phyloP scores from a whole-genome alignment of 2,113 vertebrate genomes.

The Lontra canadensis region DNA sequence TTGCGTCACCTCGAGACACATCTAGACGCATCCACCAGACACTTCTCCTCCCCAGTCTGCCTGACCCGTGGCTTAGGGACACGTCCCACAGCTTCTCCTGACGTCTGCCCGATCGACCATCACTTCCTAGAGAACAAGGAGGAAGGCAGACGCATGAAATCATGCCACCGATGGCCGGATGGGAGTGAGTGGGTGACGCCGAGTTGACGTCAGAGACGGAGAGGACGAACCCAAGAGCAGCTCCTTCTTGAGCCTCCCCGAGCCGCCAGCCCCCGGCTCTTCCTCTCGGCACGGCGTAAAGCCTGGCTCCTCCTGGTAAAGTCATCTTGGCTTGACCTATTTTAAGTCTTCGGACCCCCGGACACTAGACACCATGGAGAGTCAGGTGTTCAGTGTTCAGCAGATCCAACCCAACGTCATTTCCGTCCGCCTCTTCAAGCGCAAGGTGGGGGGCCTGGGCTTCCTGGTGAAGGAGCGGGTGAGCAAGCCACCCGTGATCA shows the following conservation, averaged over 20 bases:
- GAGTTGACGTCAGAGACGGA: conserved; percentile 60
- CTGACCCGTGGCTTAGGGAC: conserved; percentile 47
- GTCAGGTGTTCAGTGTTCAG: conserved; percentile 92
- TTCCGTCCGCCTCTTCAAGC: conserved; percentile 96
- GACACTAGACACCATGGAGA: conserved; percentile 89
- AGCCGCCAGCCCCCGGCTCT: background rate
- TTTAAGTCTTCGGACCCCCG: conserved; percentile 28
- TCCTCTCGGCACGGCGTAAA: fast-evolving
- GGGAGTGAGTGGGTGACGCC: conserved; percentile 35
- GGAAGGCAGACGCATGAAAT: background rate
- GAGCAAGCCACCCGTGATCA: conserved; percentile 94
- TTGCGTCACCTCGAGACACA: conserved; percentile 18
- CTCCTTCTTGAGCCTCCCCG: background rate
- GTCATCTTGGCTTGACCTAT: fast-evolving
- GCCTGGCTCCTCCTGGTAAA: background rate
- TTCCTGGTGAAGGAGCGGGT: conserved; percentile 97
- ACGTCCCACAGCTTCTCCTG: background rate
- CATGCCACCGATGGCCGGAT: conserved; percentile 60
- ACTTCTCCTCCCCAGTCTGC: background rate
- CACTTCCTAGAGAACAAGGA: background rate
- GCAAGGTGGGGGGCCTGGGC: conserved; percentile 95
- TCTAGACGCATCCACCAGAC: conserved; percentile 13
- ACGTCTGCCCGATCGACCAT: background rate
- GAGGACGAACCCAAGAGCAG: background rate
- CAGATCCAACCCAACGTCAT: conserved; percentile 99